Evolutionary conservation across 2,113 vertebrate genomes (phyloP).

Genomic region (Suricata suricatta): DNA sequence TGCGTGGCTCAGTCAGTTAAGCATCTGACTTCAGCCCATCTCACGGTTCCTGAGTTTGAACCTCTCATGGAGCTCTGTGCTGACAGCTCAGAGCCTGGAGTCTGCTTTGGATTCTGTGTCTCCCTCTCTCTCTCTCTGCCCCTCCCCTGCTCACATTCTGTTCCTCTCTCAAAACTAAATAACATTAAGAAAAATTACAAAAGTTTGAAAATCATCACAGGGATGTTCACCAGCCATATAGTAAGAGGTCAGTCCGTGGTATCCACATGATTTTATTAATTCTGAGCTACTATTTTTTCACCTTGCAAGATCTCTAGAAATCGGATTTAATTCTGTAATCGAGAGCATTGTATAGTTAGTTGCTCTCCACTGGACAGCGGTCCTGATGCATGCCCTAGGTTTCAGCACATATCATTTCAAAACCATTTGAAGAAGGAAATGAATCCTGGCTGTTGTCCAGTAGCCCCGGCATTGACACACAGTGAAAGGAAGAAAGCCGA

Average conservation of each 20-base stretch:
- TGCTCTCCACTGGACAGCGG: not conserved
- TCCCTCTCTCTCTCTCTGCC: too few relatives aligned
- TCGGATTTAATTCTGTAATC: not conserved
- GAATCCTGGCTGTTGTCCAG: not conserved
- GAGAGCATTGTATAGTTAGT: not conserved
- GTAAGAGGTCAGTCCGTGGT: not conserved
- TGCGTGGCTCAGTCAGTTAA: too few relatives aligned
- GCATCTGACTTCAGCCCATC: too few relatives aligned
- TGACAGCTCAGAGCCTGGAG: too few relatives aligned
- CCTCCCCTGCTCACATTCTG: too few relatives aligned
- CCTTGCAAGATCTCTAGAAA: not conserved
- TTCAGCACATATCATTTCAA: not conserved
- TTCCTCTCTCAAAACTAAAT: too few relatives aligned
- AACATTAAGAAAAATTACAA: too few relatives aligned
- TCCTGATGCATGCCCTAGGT: not conserved
- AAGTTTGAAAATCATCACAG: not conserved
- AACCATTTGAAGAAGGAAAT: not conserved
- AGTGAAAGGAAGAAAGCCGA: not conserved
- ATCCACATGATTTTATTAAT: not conserved
- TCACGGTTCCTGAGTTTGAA: too few relatives aligned
- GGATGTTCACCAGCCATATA: fast-evolving
- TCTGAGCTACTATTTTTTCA: not conserved
- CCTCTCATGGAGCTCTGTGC: too few relatives aligned
- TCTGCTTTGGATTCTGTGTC: too few relatives aligned
- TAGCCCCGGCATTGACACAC: not conserved